Base-by-base conservation (phyloP, 2,797 vertebrate genomes). In the Rhodeus uyekii region DNA sequence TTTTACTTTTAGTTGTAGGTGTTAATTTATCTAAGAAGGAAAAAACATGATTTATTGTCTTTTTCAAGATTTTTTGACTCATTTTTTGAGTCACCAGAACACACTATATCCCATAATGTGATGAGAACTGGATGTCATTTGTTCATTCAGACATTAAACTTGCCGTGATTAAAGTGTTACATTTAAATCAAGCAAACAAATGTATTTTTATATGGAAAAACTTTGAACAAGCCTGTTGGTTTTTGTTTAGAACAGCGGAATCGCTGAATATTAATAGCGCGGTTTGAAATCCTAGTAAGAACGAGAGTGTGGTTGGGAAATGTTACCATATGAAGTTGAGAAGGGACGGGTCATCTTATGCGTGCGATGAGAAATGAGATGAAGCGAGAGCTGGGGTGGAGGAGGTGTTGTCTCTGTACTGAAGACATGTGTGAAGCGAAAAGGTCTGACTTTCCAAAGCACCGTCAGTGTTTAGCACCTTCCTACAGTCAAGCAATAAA, bases 341-440 rank as follows among this genome's bases (percentile, higher is more conserved):
- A 39, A 60, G 34, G 44, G n/a, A 13, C 61, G 46, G 76, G 38
- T 81, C 77, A 42, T 44, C 29, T 65, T 19, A 38, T 16, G 78
- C 46, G 55, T 76, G 63, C n/a, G 38, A 75, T 1, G 6, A 8
- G 29, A 80, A 60, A 82, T 77, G 79, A 69, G 72, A 63, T 53
- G 64, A 78, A 80, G 76, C 82, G 74, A 64, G 84, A 72, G 60
- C n/a, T 24, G 46, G 71, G 72, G 53, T 77, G 48, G 72, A 80
- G 69, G 32, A 84, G 84, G 86, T 84, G 86, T 84, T 55, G 79
- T 86, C 76, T 86, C 73, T 80, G 63, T 84, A 8, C 76, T 75
- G 53, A 81, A 86, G 68, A 86, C 18, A 53, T 0, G 86, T 84
- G 86, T 83, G 86, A 87, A 86, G 36, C 75, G 79, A 85, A 80